These are phyloP conservation scores for Pecten maximus DNA, from an alignment of 2,888 invertebrate species.

Conservation along the genomic window DNA sequence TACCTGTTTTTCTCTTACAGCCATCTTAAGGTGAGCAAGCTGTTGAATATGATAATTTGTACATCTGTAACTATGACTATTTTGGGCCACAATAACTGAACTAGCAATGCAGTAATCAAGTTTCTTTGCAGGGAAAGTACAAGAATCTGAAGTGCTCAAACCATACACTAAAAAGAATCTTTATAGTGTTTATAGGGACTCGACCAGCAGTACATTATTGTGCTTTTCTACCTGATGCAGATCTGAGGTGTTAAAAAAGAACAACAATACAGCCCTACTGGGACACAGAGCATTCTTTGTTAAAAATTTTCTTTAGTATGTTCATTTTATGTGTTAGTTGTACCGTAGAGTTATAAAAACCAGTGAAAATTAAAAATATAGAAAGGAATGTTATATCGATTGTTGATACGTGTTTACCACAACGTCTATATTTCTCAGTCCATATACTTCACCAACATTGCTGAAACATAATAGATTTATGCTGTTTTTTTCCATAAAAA, in stretches of 20 bases:
- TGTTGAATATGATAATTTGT: not conserved
- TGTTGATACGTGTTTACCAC: no score
- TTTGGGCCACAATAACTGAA: not conserved
- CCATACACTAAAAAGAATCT: not conserved
- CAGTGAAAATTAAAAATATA: no score
- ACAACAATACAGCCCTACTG: no score
- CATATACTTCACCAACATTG: no score
- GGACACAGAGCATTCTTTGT: not conserved
- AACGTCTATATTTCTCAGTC: no score
- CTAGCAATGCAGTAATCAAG: not conserved
- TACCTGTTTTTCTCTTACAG: not conserved
- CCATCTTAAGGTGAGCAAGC: not conserved
- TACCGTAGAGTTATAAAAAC: not conserved
- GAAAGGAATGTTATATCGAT: no score
- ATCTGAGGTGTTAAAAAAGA: no score
- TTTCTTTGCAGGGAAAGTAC: not conserved
- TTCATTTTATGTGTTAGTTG: not conserved
- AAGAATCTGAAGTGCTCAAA: not conserved
- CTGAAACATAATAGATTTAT: no score
- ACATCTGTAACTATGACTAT: slow-evolving; percentile 9
- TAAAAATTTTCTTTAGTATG: not conserved
- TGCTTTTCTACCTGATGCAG: no score
- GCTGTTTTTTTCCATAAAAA: no score
- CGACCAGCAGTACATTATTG: no score
- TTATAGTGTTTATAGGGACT: no score